phyloP scores from a whole-genome alignment of 2,797 vertebrate species.

The Saxicola maurus region DNA sequence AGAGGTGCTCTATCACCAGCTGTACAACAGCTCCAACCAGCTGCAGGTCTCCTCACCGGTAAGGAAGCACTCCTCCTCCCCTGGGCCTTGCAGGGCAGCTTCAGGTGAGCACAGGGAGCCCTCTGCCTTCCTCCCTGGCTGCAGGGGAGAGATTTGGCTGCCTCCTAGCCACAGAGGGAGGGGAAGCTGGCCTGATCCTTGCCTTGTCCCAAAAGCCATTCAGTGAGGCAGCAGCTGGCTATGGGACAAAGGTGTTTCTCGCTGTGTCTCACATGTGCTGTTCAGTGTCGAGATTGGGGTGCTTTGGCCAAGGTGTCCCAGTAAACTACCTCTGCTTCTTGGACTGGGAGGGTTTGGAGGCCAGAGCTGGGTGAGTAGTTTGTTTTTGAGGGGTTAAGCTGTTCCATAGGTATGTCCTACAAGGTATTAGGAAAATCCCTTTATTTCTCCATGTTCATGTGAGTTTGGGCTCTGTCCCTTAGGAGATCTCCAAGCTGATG shows the following conservation, averaged over 20 bases:
- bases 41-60: slow-evolving; percentile 19
- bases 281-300: not conserved
- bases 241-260: not conserved
- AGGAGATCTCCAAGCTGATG: not conserved
- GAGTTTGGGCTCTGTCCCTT: not conserved
- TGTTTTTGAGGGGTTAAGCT: not conserved
- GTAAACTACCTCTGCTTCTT: not conserved
- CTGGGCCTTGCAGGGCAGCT: not conserved
- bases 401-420: not conserved
- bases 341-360: not conserved
- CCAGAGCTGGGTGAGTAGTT: not conserved
- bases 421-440: not conserved
- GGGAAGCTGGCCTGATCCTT: not conserved
- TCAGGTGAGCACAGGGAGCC: not conserved
- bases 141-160: not conserved
- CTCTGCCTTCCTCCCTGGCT: not conserved
- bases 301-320: not conserved
- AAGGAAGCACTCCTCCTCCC: not conserved
- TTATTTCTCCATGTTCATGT: not conserved
- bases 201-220: not conserved
- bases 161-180: not conserved
- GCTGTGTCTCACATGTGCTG: not conserved
- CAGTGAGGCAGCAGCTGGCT: not conserved
- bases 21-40: slow-evolving; percentile 29
- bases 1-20: not conserved